These are phyloP conservation scores for Nemopilema nomurai DNA, from an alignment of 30 jellyfish, hydroid and myxozoan species.

Conservation along the genomic window DNA sequence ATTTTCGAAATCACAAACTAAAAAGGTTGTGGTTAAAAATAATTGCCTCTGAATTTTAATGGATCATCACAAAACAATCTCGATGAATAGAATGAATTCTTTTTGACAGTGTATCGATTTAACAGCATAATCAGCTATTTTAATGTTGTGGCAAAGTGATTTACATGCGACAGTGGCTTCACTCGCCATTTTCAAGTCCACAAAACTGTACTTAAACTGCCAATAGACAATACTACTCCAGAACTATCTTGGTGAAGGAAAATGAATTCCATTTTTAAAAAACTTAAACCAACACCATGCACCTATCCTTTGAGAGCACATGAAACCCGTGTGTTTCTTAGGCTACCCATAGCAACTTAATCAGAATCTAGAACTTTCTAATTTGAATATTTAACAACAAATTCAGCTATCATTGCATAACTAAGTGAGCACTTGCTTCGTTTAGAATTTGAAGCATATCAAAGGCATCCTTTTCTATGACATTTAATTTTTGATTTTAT, in stretches of 20 bases:
- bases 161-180: background rate
- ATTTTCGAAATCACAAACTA: background rate
- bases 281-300: too few species aligned
- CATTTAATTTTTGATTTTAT: too few species aligned
- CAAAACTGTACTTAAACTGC: background rate
- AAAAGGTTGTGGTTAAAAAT: background rate
- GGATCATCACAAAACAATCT: background rate
- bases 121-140: background rate
- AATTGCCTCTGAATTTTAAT: background rate
- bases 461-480: too few species aligned
- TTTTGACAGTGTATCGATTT: background rate
- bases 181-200: conserved; percentile 8
- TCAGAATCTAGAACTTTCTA: too few species aligned
- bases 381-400: too few species aligned
- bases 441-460: too few species aligned
- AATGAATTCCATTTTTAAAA: background rate
- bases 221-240: background rate
- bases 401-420: too few species aligned
- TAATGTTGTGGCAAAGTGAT: conserved; percentile 3
- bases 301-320: background rate
- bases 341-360: too few species aligned
- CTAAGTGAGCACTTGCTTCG: too few species aligned
- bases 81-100: background rate
- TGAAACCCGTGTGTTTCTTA: too few species aligned
- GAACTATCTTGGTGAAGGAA: background rate